Percentiles rank a stretch among this genome's conserved stretches.
These are phyloP conservation scores for Fundulus diaphanus DNA, from an alignment of 2,797 vertebrate species.

Conservation along the genomic window DNA sequence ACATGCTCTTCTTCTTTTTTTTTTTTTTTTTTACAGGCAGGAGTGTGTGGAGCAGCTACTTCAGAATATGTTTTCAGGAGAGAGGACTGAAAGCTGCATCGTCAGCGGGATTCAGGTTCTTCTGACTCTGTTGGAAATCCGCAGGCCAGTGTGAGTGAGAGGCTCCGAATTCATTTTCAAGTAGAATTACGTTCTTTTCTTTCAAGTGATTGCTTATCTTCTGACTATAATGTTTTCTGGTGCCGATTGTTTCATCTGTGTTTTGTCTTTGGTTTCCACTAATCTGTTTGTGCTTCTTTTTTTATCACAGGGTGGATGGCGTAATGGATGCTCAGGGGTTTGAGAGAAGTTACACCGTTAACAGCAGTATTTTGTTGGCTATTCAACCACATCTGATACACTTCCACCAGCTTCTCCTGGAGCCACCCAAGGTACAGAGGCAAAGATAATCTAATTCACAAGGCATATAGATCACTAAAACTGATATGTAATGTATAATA, in stretches of 20 bases:
- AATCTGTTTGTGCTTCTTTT: slow-evolving; percentile 20
- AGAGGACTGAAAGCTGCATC: slow-evolving; percentile 89
- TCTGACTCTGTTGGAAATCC: slow-evolving; percentile 91
- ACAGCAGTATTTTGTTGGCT: slow-evolving; percentile 88
- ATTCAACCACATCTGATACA: slow-evolving; percentile 92
- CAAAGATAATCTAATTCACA: neutral
- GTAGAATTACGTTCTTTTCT: neutral
- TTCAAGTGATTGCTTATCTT: neutral
- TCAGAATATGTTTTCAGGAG: slow-evolving; percentile 94
- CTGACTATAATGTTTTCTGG: neutral
- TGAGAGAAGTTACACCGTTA: slow-evolving; percentile 90
- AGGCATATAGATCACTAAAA: neutral
- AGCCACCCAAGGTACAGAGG: slow-evolving; percentile 90
- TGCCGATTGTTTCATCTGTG: slow-evolving; percentile 7
- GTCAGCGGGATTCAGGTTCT: slow-evolving; percentile 94
- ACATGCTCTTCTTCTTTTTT: slow-evolving; percentile 20
- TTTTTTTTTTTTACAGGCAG: slow-evolving; percentile 80
- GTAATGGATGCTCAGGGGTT: slow-evolving; percentile 95
- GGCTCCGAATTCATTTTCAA: neutral
- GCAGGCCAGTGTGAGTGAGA: slow-evolving; percentile 90
- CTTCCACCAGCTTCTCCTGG: slow-evolving; percentile 95
- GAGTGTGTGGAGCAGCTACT: slow-evolving; percentile 93
- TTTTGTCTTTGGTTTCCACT: neutral
- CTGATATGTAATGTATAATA: neutral
- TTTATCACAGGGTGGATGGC: slow-evolving; percentile 87